Evolutionary conservation across 2,113 vertebrate genomes (phyloP), one percentile per base, ranked within the genome.

Genomic region (Microcebus jonahi): DNA sequence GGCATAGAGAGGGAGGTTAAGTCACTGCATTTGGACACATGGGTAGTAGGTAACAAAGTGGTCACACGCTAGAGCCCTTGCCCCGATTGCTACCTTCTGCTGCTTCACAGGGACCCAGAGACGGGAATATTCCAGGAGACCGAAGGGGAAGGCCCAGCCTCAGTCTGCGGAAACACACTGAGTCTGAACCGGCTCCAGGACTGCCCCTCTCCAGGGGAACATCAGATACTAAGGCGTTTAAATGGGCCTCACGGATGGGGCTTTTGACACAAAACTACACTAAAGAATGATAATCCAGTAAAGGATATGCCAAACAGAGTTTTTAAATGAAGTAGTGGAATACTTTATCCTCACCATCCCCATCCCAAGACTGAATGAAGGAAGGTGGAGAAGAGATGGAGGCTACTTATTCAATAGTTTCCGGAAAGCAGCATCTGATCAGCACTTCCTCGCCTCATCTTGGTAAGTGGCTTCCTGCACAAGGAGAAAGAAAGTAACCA

Each of bases 371-470:
- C 45, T 57, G 27, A 86, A 85, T 57, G 27, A 86, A 88, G n/a
- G 17, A 63, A 70, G n/a, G 3, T 8, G 50, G 59, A 85, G 70
- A 39, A 81, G 13, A 27, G 25, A 88, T 5, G 6, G 21, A 6
- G 14, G 39, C 70, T 81, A 50, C 71, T 83, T 36, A 45, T 73
- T 92, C 85, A 84, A 70, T 6, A 55, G 55, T 94, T 96, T 95
- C 97, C 92, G 94, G 95, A 97, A 96, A 92, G 93, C 81, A 95
- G 75, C 36, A 53, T 77, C 91, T n/a, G 48, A 48, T 94, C 57
- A 84, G 80, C 85, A 88, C 63, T 90, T 59, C 68, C 85, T 92
- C 68, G 57, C 21, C 27, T 65, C 20, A 20, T 83, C 76, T 63
- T 61, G 79, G 36, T 88, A 61, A 93, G 73, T 70, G 4, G 63